Conservation (phyloP, 2,888 invertebrate species). For the Strigamia maritima region DNA sequence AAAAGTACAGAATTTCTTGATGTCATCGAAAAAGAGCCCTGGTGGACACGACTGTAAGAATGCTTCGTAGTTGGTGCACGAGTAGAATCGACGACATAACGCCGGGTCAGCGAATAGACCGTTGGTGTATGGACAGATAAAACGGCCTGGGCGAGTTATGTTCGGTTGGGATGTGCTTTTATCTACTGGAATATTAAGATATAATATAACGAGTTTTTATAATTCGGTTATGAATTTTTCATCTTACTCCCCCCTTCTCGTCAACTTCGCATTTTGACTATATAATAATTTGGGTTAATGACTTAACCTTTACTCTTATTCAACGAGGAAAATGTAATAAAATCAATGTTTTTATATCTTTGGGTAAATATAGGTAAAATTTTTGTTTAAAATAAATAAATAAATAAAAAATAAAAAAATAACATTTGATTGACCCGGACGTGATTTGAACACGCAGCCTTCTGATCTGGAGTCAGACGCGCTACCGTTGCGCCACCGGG, state of each 20-base stretch:
- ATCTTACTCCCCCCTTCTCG: neutral
- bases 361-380: neutral
- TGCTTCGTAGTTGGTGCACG: constrained; percentile 81
- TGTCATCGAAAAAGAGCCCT: constrained; percentile 83
- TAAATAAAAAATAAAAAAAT: neutral
- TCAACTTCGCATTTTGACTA: neutral
- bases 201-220: neutral
- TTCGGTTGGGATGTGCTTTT: neutral
- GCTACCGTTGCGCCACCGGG: constrained; percentile 37
- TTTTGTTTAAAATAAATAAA: neutral
- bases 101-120: constrained; percentile 47
- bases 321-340: neutral
- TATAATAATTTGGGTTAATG: neutral
- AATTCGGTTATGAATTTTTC: neutral
- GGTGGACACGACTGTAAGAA: constrained; percentile 86
- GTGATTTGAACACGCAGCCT: constrained; percentile 37
- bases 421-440: constrained; percentile 26
- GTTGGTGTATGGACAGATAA: constrained; percentile 46
- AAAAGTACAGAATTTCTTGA: constrained; percentile 85
- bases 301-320: neutral
- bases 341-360: neutral
- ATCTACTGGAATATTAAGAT: neutral
- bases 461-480: constrained; percentile 37
- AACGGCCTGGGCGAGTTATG: constrained; percentile 37
- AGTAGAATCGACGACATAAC: constrained; percentile 46